These are phyloP conservation scores for Asarcornis scutulata DNA, from an alignment of 2,113 vertebrate genomes.

Conservation along the genomic window DNA sequence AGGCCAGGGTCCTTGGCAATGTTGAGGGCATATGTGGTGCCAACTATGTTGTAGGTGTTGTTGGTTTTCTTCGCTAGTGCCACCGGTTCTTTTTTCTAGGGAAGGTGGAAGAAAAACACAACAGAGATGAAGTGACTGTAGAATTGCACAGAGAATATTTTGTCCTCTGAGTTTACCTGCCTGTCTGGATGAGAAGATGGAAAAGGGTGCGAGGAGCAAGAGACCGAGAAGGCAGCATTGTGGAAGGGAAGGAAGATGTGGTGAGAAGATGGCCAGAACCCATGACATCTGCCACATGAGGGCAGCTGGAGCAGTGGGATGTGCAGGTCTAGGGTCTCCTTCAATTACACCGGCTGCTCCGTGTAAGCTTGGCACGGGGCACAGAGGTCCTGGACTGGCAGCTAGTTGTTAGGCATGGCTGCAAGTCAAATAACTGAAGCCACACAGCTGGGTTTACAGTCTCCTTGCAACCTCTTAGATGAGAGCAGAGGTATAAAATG, in stretches of 20 bases:
- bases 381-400: background rate
- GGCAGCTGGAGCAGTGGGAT: background rate
- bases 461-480: background rate
- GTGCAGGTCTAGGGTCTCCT: background rate
- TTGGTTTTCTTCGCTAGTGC: slow-evolving; percentile 93
- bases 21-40: slow-evolving; percentile 95
- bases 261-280: background rate
- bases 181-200: background rate
- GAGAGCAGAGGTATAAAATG: background rate
- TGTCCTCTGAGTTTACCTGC: slow-evolving; percentile 34
- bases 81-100: slow-evolving; percentile 92
- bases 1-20: slow-evolving; percentile 92
- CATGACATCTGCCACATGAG: background rate
- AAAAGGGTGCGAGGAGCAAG: background rate
- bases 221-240: background rate
- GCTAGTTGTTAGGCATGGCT: background rate
- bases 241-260: background rate
- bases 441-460: background rate
- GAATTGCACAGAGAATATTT: background rate
- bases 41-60: slow-evolving; percentile 98
- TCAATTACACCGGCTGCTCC: background rate
- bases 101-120: slow-evolving; percentile 8
- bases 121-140: background rate
- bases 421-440: background rate
- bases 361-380: background rate